Conservation (phyloP, 2,797 vertebrate genomes). For the Pipistrellus kuhlii region DNA sequence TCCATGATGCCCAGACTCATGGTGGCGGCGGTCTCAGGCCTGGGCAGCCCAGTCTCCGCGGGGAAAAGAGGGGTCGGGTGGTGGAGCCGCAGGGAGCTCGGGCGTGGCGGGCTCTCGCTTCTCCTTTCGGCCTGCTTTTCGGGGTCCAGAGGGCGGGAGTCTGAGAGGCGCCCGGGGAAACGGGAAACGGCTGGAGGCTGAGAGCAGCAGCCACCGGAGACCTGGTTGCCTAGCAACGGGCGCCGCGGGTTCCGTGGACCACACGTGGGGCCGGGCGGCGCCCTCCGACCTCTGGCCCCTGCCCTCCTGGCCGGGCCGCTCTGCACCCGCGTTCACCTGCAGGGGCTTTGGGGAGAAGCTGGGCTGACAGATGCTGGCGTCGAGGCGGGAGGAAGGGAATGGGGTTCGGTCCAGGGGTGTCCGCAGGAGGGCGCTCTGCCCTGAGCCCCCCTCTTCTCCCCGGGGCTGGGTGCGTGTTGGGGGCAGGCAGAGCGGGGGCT, state of each 20-base stretch:
- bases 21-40: background rate
- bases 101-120: background rate
- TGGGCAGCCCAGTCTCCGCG: background rate
- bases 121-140: background rate
- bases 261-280: background rate
- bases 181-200: background rate
- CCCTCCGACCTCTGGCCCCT: constrained; percentile 53
- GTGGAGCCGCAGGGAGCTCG: background rate
- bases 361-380: background rate
- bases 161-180: background rate
- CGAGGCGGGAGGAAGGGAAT: background rate
- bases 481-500: background rate
- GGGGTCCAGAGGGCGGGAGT: background rate
- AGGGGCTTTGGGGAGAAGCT: background rate
- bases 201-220: background rate
- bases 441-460: too few relatives aligned
- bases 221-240: constrained; percentile 71
- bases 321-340: background rate
- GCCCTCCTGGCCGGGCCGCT: background rate
- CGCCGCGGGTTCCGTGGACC: background rate
- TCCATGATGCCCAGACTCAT: constrained; percentile 78
- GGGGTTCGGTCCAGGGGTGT: background rate
- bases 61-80: background rate
- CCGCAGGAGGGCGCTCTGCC: too few relatives aligned
- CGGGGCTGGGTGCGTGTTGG: background rate